Conservation (phyloP, 92 coral and sea anemone genomes). For the Actinostola sp. region DNA sequence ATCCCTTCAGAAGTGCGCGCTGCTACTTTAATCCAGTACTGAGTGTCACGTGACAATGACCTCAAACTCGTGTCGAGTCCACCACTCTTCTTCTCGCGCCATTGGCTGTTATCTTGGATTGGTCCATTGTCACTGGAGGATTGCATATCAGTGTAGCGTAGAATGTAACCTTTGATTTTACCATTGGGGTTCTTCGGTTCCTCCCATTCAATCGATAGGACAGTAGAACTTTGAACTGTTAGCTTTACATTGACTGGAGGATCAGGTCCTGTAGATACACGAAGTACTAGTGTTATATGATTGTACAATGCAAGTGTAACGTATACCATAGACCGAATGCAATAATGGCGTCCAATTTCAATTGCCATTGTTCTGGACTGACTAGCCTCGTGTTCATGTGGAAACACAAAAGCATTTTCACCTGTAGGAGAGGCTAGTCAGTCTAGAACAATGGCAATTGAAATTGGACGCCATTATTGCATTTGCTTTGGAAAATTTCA, state of each 20-base stretch:
- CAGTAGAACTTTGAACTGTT: slow-evolving; percentile 66
- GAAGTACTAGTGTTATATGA: slow-evolving; percentile 48
- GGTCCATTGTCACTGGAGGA: not conserved
- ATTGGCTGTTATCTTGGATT: slow-evolving; percentile 45
- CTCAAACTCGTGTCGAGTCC: slow-evolving; percentile 54
- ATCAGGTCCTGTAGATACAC: slow-evolving; percentile 74
- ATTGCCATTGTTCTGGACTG: no score
- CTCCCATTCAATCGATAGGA: slow-evolving; percentile 68
- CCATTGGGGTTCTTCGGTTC: slow-evolving; percentile 85
- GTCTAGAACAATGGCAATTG: no score
- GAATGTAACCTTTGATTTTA: slow-evolving; percentile 63
- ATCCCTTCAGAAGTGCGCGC: slow-evolving; percentile 73
- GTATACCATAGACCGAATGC: no score
- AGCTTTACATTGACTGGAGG: slow-evolving; percentile 66
- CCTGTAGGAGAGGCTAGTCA: no score
- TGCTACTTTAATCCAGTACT: slow-evolving; percentile 88
- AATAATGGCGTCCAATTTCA: no score
- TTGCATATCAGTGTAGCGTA: slow-evolving; percentile 56
- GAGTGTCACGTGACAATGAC: slow-evolving; percentile 61
- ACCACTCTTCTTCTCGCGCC: slow-evolving; percentile 57
- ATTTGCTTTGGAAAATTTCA: no score
- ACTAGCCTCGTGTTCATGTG: no score
- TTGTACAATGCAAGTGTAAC: not conserved
- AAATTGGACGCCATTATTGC: no score
- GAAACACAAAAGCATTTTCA: no score